Base-by-base conservation (phyloP, 2,113 vertebrate genomes). In the Castor canadensis region DNA sequence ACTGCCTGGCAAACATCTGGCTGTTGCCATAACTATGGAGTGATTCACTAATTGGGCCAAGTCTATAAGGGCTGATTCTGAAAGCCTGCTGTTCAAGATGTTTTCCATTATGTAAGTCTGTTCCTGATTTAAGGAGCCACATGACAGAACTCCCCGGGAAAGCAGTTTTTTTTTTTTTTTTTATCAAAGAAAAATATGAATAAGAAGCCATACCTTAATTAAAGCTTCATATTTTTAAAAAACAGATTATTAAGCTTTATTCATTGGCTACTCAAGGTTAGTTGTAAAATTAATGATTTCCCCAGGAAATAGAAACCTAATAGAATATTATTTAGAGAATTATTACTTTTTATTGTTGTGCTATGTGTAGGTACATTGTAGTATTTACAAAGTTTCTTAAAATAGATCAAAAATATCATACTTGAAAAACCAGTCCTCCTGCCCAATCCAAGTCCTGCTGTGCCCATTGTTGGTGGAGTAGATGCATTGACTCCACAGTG, bases 21-120 rank as follows among this genome's bases (percentile, higher is more conserved):
- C 72, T 81, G 20, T 85, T 93, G 82, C 79, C 54, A 58, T 58
- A 66, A 76, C 16, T 32, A 30, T 5, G 28, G 20, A 32, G 60
- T 66, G 56, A 72, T 11, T 95, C 52, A 58, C 43, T 93, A 91
- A 93, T n/a, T 90, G 49, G 52, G 12, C 8, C 54, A 95, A n/a
- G 40, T 10, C 71, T 91, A 24, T 81, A 81, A 88, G 40, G 30
- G 79, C 19, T 32, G 40, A 95, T 69, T 15, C 40, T 91, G 69
- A 85, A 77, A 95, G 82, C 16, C 11, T 81, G 49, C 73, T 93
- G 26, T 62, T 47, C 52, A 77, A 94, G 22, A 84, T 3, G 62
- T 19, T 88, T 3, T n/a, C 16, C 9, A 30, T 83, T 89, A 69
- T 64, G 32, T 79, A 93, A 89, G 35, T 58, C n/a, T 73, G 3